phyloP scores from a whole-genome alignment of 2,888 invertebrate genomes.

The Chrysotoxum bicinctum region DNA sequence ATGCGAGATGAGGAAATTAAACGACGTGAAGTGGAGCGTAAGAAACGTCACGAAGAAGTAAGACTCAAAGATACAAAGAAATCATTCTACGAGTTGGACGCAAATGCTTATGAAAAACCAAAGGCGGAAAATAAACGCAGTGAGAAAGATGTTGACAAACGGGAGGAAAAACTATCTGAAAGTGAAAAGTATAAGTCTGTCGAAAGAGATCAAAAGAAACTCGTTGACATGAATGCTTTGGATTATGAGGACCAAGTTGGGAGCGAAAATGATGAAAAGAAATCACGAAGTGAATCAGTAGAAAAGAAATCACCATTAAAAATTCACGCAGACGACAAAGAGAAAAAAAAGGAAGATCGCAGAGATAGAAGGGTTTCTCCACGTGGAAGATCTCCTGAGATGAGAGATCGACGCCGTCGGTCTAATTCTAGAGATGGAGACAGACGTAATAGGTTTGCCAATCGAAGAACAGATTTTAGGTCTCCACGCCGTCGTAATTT shows the following conservation, averaged over 20 bases:
- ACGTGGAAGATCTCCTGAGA: slow-evolving; percentile 73
- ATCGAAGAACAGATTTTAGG: slow-evolving; percentile 76
- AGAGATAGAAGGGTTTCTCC: slow-evolving; percentile 74
- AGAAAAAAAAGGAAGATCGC: slow-evolving; percentile 75
- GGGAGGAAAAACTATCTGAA: slow-evolving; percentile 72
- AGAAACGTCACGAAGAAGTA: slow-evolving; percentile 83
- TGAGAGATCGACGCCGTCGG: slow-evolving; percentile 74
- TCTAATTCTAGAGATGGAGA: slow-evolving; percentile 74
- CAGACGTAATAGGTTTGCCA: slow-evolving; percentile 76
- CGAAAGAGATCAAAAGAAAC: slow-evolving; percentile 76
- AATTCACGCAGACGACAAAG: slow-evolving; percentile 79
- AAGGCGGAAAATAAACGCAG: slow-evolving; percentile 77
- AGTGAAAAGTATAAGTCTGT: slow-evolving; percentile 72
- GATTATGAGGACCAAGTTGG: slow-evolving; percentile 87
- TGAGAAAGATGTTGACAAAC: slow-evolving; percentile 70
- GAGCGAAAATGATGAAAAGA: slow-evolving; percentile 82
- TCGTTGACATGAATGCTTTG: slow-evolving; percentile 87
- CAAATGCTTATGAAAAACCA: slow-evolving; percentile 79
- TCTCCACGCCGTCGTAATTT: slow-evolving; percentile 78
- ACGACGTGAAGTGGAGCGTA: slow-evolving; percentile 83
- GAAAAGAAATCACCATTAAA: slow-evolving; percentile 39
- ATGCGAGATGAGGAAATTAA: slow-evolving; percentile 84
- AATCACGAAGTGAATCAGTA: slow-evolving; percentile 24
- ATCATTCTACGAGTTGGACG: slow-evolving; percentile 81
- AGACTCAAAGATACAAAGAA: slow-evolving; percentile 80